Conservation (phyloP, 2,888 invertebrate genomes). For the Azorinus chamasolen region DNA sequence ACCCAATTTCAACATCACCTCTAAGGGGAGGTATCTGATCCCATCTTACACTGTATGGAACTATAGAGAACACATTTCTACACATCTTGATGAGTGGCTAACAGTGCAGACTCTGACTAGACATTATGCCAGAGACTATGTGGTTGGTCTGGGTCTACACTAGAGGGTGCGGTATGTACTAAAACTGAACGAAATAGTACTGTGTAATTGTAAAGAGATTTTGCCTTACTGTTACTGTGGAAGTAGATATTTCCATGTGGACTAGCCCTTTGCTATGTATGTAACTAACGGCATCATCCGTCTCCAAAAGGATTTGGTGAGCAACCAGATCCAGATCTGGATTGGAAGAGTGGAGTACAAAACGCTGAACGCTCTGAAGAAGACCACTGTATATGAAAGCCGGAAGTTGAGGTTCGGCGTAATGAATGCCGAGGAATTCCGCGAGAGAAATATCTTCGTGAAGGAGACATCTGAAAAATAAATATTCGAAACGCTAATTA, state of each 20-base stretch:
- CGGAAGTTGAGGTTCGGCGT: slow-evolving; percentile 62
- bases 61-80: too few species aligned
- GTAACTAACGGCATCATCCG: slow-evolving; percentile 70
- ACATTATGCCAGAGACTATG: too few species aligned
- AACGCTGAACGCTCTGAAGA: slow-evolving; percentile 62
- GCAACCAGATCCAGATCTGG: neutral
- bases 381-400: slow-evolving; percentile 72
- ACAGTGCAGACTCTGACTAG: too few species aligned
- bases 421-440: slow-evolving; percentile 75
- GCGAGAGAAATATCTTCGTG: slow-evolving; percentile 64
- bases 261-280: slow-evolving; percentile 78
- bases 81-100: too few species aligned
- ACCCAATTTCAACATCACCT: too few species aligned
- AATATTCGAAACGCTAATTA: too few species aligned
- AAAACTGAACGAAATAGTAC: too few species aligned
- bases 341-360: slow-evolving; percentile 19
- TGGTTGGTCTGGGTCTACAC: neutral
- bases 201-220: too few species aligned
- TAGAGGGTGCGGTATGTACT: too few species aligned
- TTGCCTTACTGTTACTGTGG: slow-evolving; percentile 77
- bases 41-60: too few species aligned
- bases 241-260: slow-evolving; percentile 80
- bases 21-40: too few species aligned
- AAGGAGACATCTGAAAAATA: slow-evolving; percentile 65
- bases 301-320: slow-evolving; percentile 48